Base-by-base conservation (phyloP, 2,113 vertebrate genomes). In the Colinus virginianus region DNA sequence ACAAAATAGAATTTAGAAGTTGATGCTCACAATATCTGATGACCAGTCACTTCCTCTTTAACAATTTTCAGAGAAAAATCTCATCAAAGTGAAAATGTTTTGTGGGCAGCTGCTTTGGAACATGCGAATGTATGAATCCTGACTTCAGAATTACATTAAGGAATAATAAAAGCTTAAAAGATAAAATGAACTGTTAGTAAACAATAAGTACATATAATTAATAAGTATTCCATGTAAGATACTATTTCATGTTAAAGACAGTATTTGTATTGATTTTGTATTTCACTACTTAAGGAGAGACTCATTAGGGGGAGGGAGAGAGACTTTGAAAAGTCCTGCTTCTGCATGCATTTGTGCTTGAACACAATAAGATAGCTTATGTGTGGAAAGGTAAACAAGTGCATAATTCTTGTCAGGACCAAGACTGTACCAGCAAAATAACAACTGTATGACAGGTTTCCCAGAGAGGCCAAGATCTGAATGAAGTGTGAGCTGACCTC, bases 361-460 rank as follows among this genome's bases (percentile, higher is more conserved):
- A 85, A 93, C 11, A 5, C 13, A 25, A 2, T 32, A 40, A 48
- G 40, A 30, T 10, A 68, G 19, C 19, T 38, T 14, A 23, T 25
- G 26, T 21, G 36, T 66, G 12, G 36, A 93, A 87, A 13, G 3
- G 21, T 76, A 94, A 95, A 93, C n/a, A 88, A 18, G 32, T 34
- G 26, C 32, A 32, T 46, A 74, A 59, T 28, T 74, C 68, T 88
- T 88, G 71, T 58, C 80, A 77, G 30, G 55, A 68, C 23, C 8
- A 69, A 38, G 42, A 42, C 30, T 53, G 7, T 13, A 40, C 48
- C 64, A 45, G 23, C 26, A 91, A 92, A 66, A 13, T 22, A 81
- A 59, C 17, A 84, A 6, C 11, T 72, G 75, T 66, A 64, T 81
- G 74, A 62, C 69, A 90, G 58, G 58, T 26, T 84, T 93, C 58